These are phyloP conservation scores for Apodemia zela DNA, from an alignment of 2,888 invertebrate species.

Conservation along the genomic window DNA sequence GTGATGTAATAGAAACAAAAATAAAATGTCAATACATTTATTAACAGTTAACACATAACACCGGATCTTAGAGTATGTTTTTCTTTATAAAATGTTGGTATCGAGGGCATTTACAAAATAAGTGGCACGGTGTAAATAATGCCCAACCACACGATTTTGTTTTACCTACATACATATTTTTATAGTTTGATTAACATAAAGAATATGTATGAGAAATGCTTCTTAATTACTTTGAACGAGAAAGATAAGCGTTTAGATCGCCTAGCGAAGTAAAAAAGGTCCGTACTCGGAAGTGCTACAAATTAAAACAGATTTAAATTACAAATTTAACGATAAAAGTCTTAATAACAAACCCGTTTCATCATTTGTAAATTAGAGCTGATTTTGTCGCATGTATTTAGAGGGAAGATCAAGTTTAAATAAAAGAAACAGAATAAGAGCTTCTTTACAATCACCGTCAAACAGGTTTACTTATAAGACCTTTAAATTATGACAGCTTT, in stretches of 20 bases:
- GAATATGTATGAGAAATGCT: not conserved
- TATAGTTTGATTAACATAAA: not conserved
- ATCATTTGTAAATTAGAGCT: not conserved
- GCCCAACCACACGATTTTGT: not conserved
- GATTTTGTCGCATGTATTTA: too few relatives aligned
- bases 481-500: not conserved
- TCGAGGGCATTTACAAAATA: not conserved
- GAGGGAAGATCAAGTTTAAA: not conserved
- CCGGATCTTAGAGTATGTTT: conserved; percentile 1
- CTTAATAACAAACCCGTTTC: not conserved
- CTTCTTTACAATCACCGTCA: not conserved
- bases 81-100: not conserved
- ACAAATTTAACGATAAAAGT: not conserved
- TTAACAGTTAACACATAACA: conserved; percentile 1
- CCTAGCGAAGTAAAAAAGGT: not conserved
- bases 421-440: not conserved
- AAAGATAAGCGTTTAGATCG: not conserved
- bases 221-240: not conserved
- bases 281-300: not conserved
- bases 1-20: conserved; percentile 12
- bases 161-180: not conserved
- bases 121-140: not conserved
- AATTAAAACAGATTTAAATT: not conserved
- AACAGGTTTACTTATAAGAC: not conserved
- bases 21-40: conserved; percentile 7